Evolutionary conservation across 1,140 invertebrate species (phyloP), one percentile per base, ranked within the genome.

Genomic region (Drosophila simulans): DNA sequence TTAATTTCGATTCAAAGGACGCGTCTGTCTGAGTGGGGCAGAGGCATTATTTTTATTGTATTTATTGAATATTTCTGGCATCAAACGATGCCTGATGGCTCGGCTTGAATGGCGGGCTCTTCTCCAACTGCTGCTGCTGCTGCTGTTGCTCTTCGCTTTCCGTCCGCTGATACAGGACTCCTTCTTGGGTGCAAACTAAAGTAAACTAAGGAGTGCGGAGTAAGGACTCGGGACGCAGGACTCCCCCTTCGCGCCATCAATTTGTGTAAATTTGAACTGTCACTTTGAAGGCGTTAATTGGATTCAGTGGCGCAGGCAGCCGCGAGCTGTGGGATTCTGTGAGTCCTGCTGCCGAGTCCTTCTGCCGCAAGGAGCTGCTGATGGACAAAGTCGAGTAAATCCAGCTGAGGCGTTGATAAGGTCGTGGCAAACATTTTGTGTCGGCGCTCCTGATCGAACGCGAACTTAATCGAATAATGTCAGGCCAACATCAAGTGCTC

Each of bases 251-350:
- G 22, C 40, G 49, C 59, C 70, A 77, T 82, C 83, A 88, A 86
- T 89, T 83, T 88, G 83, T 88, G 83, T 89, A 89, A 88, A 88
- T 88, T 88, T 88, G 83, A 88, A 89, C 79, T 88, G 83, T 88
- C 83, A 88, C 83, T 88, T 88, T 88, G 80, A 88, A 88, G 84
- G 83, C 83, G 84, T 88, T 88, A 88, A 88, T 88, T 88, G 83
- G 83, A 88, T 88, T 88, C 72, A 89, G 77, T 80, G 80, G 81
- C 77, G 76, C 37, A 65, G 63, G 43, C 22, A 17, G 4, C 17
- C 10, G 17, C 5, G 7, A 46, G 15, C 20, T 34, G 40, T 4
- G 48, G 56, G 20, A 5, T 13, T 4, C 1, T 4, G n/a, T 4
- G n/a, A 39, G 49, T 59, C 31, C 56, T 11, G 46, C 11, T 27